A percentile compares a stretch with the other conserved stretches of the same genome.
These are phyloP conservation scores for Pygoscelis adeliae DNA, from an alignment of 2,113 vertebrate species.

Conservation along the genomic window DNA sequence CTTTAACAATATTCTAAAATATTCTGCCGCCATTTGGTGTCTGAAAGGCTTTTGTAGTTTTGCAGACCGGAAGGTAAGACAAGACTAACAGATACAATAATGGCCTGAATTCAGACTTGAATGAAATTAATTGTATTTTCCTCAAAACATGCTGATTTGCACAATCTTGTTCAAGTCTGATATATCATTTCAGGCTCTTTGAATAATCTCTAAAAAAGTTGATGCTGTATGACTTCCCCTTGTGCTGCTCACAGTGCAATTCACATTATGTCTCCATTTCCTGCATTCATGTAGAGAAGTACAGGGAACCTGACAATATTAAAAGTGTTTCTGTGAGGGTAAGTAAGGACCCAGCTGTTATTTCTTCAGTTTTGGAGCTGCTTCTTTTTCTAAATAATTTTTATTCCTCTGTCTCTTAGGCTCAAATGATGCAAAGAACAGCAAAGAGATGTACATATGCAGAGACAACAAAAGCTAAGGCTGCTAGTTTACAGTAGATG, in stretches of 20 bases:
- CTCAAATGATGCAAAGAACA: background rate
- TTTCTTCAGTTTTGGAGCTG: background rate
- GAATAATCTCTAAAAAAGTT: fast-evolving
- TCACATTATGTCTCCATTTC: background rate
- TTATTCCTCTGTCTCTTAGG: background rate
- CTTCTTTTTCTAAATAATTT: background rate
- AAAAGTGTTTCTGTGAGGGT: background rate
- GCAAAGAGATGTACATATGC: background rate
- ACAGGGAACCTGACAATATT: background rate
- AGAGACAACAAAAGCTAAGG: background rate
- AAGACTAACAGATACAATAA: background rate
- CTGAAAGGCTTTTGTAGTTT: background rate
- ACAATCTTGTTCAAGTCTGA: background rate
- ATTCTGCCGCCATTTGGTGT: background rate
- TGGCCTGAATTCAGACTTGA: background rate
- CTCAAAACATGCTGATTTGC: background rate
- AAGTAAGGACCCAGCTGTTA: background rate
- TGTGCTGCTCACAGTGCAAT: background rate
- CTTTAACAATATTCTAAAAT: background rate
- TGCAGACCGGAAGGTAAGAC: background rate
- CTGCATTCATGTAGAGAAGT: background rate
- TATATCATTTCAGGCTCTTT: background rate
- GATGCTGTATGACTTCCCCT: background rate
- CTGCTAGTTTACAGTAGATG: background rate
- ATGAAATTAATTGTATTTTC: background rate